Conservation (phyloP, 2,888 invertebrate genomes). For the Atrina japonica region DNA sequence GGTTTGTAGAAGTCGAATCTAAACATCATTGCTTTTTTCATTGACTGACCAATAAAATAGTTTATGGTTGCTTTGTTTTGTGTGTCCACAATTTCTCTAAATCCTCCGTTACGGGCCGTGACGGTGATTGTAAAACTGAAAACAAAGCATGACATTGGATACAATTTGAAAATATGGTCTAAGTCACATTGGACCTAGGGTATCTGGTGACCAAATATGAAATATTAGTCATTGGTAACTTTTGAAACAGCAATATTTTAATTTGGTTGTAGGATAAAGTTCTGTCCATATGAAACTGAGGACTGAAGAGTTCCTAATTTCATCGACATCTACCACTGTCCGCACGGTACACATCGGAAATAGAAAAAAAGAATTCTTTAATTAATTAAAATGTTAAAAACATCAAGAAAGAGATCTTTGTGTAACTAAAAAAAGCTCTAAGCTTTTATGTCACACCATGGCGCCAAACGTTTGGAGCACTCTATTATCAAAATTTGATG, state of each 20-base stretch:
- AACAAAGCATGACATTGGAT: neutral
- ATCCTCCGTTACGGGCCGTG: constrained; percentile 19
- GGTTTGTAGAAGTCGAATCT: constrained; percentile 48
- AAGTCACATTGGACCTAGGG: neutral
- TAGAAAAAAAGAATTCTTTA: no score
- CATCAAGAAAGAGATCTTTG: no score
- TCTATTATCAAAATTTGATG: no score
- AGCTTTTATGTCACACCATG: no score
- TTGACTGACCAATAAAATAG: constrained; percentile 9
- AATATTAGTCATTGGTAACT: neutral
- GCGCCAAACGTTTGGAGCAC: no score
- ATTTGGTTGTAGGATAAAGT: no score
- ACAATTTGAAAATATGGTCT: neutral
- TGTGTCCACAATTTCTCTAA: neutral
- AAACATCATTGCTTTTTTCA: constrained; percentile 32
- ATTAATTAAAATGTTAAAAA: no score
- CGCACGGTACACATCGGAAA: no score
- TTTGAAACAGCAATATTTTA: neutral
- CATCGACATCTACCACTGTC: no score
- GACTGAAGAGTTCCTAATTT: no score
- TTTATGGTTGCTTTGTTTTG: neutral
- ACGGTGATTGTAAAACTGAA: constrained; percentile 21
- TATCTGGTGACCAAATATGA: neutral
- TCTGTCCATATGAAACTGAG: no score
- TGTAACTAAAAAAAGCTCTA: no score